phyloP scores from a whole-genome alignment of 2,113 vertebrate species.

The Bombycilla garrulus region DNA sequence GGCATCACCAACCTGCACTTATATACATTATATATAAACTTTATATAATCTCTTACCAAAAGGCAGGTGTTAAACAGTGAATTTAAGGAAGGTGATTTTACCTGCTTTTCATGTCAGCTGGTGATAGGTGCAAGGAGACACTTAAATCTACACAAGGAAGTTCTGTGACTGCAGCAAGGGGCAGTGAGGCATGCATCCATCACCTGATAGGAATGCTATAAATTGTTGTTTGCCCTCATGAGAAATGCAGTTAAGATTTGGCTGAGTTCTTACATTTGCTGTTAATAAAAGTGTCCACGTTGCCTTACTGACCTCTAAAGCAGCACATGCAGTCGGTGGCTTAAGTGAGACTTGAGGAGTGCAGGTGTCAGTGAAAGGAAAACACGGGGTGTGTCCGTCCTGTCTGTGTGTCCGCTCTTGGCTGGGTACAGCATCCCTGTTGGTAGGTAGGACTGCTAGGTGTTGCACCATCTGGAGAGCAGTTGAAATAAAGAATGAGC shows the following conservation, averaged over 20 bases:
- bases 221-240: background rate
- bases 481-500: background rate
- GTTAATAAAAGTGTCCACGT: accelerated
- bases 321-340: background rate
- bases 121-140: background rate
- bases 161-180: background rate
- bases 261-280: background rate
- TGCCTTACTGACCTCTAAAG: background rate
- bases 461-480: background rate
- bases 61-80: background rate
- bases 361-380: background rate
- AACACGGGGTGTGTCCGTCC: accelerated
- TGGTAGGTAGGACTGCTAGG: background rate
- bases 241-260: background rate
- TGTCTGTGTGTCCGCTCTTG: background rate
- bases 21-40: background rate
- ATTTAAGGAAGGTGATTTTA: background rate
- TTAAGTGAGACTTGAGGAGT: background rate
- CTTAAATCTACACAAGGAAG: background rate
- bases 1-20: background rate
- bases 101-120: background rate
- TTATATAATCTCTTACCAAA: background rate
- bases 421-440: background rate
- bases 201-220: background rate
- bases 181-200: background rate